Base-by-base conservation (phyloP, 2,888 invertebrate genomes). In the Beris morrisii region DNA sequence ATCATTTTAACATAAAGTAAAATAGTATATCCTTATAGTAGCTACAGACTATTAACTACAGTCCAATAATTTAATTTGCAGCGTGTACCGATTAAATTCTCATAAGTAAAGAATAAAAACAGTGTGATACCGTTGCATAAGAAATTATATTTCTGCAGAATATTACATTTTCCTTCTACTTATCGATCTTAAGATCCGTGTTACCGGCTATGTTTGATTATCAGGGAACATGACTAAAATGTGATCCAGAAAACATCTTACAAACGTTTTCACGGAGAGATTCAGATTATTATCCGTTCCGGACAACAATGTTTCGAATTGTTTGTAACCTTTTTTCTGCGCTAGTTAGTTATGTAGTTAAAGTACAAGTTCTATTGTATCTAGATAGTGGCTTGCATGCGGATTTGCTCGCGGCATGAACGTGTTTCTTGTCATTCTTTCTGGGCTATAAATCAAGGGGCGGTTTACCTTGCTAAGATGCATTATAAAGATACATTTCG, bases 201-300 rank as follows among this genome's bases (percentile, higher is more conserved):
- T 66, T 53, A 59, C 53, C 56, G 46, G 53, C 58, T 57, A 52
- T 65, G 66, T 66, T 59, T 59, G 53, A 58, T 66, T 59, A 66
- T 54, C 48, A 59, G 45, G 4, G 22, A 66, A 66, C 66, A 59
- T 48, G 46, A 52, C 38, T 50, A 28, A 38, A 52, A 48, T 59
- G 28, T 59, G 48, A 28, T 48, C 48, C 30, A 59, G 58, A 48
- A 59, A 59, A 46, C 28, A 28, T 59, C 38, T 38, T 38, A 61
- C 50, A 38, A 43, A 52, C 43, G 30, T 32, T 61, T 61, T 61
- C 46, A 22, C 43, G 15, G 38, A 46, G 50, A 52, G 50, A 61
- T 46, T 46, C 50, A 61, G 61, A 61, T 61, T 52, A 50, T 52
- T 52, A 61, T 61, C 61, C n/a, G 52, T 43, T 50, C 38, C 48